Percentiles rank a stretch among this genome's conserved stretches.
Evolutionary conservation across 2,888 invertebrate species (phyloP).

Genomic region (Xylota segnis): DNA sequence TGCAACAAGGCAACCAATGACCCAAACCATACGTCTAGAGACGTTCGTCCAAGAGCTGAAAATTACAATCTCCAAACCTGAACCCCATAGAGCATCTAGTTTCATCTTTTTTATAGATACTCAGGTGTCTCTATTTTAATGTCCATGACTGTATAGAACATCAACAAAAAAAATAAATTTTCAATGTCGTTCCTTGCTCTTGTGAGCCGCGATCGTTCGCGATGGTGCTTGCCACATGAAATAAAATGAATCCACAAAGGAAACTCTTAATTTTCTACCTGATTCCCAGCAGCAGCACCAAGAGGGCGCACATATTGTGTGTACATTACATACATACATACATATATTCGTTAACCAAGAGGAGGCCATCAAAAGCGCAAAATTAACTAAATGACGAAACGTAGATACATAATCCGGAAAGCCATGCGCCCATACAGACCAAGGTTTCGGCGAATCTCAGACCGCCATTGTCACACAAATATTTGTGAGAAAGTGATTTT

Average conservation of each 20-base stretch:
- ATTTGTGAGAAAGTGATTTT: constrained; percentile 63
- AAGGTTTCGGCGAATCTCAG: constrained; percentile 31
- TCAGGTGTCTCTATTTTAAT: no score
- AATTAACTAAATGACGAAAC: constrained; percentile 70
- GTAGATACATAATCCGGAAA: constrained; percentile 43
- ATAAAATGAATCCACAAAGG: constrained; percentile 67
- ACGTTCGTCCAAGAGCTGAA: no score
- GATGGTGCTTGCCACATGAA: constrained; percentile 54
- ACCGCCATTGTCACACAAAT: constrained; percentile 20
- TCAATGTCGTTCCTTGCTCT: constrained; percentile 72
- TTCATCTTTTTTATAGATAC: no score
- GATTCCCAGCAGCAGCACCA: constrained; percentile 22
- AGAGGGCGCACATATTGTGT: constrained; percentile 9
- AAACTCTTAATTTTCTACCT: constrained; percentile 71
- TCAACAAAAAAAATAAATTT: constrained; percentile 18
- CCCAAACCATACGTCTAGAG: no score
- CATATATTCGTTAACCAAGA: constrained; percentile 48
- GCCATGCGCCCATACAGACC: constrained; percentile 1
- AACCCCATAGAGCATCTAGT: no score
- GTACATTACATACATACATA: constrained; percentile 49
- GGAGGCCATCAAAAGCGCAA: constrained; percentile 24
- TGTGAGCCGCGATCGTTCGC: constrained; percentile 34
- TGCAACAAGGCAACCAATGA: no score
- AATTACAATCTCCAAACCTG: no score
- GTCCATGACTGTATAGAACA: no score